phyloP scores from a whole-genome alignment of 2,888 invertebrate species.

The Encarsia formosa region DNA sequence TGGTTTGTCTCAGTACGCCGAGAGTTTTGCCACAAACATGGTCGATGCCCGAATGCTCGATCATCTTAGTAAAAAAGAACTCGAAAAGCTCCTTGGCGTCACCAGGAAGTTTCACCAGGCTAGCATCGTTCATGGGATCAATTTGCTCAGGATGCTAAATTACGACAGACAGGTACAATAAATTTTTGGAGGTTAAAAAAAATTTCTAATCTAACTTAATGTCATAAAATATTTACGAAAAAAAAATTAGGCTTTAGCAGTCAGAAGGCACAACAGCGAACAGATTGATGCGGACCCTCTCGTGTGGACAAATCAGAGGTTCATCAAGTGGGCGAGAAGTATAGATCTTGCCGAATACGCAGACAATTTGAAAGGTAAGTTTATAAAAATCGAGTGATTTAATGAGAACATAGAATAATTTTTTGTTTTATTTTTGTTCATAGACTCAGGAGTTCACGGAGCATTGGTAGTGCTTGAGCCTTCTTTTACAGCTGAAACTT shows the following conservation, averaged over 20 bases:
- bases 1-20: constrained; percentile 84
- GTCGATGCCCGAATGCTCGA: constrained; percentile 92
- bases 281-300: constrained; percentile 85
- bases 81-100: constrained; percentile 89
- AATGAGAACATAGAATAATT: neutral
- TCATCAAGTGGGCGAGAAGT: constrained; percentile 89
- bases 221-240: neutral
- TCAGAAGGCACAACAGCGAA: constrained; percentile 83
- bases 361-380: constrained; percentile 81
- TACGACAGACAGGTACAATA: constrained; percentile 74
- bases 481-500: constrained; percentile 89
- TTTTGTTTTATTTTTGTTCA: neutral
- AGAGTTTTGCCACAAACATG: constrained; percentile 81
- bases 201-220: neutral
- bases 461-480: constrained; percentile 90
- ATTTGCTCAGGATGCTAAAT: constrained; percentile 84
- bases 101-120: constrained; percentile 93
- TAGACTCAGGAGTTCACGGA: constrained; percentile 93
- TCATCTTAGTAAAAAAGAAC: constrained; percentile 86
- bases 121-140: constrained; percentile 89
- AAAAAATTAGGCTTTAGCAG: constrained; percentile 69
- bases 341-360: constrained; percentile 93
- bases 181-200: neutral
- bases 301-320: constrained; percentile 94
- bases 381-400: neutral